Base-by-base conservation (phyloP, 2,888 invertebrate species). In the Uropetala carovei region DNA sequence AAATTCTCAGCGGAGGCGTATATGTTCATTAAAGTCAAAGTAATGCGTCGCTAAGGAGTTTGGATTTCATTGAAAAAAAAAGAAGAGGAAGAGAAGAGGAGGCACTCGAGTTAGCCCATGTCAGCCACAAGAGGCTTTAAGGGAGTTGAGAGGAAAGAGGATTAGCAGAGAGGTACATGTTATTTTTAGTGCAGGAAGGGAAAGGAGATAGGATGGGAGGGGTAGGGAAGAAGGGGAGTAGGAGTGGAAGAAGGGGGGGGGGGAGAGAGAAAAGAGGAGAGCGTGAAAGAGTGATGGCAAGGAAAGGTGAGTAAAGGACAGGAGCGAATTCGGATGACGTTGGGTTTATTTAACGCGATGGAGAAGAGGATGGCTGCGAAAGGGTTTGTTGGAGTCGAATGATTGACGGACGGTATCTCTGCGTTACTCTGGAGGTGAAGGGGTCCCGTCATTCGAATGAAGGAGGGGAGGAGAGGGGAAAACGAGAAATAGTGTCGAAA, bases 381-480 rank as follows among this genome's bases (percentile, higher is more conserved):
- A 43, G 43, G 43, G 43, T 43, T 1, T 43, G 43, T 5, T 43
- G 43, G 43, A n/a, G 57, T 22, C 9, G 30, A 18, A 43, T 82
- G 43, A 82, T 82, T 27, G 56, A 83, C 18, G 57, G 56, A 43
- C 57, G n/a, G 83, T 83, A 43, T 43, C 43, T 43, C 43, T 43
- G 43, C 43, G 43, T 43, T 43, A 43, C 5, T 43, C 43, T 43
- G 43, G 43, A 43, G 43, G 43, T 43, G 43, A 43, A 43, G 5
- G 43, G 43, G 43, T 43, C 43, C 43, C 43, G 43, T 43, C 43
- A 43, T 43, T 43, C 43, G 43, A 43, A 43, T 43, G 43, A 43
- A 43, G 43, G 83, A 57, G 56, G 56, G 57, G 83, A 83, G 18
- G 56, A 83, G 83, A 57, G 56, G 56, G 57, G 83, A 83, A n/a